These are phyloP conservation scores for Xestia sexstrigata DNA, from an alignment of 2,888 invertebrate species.

Conservation along the genomic window DNA sequence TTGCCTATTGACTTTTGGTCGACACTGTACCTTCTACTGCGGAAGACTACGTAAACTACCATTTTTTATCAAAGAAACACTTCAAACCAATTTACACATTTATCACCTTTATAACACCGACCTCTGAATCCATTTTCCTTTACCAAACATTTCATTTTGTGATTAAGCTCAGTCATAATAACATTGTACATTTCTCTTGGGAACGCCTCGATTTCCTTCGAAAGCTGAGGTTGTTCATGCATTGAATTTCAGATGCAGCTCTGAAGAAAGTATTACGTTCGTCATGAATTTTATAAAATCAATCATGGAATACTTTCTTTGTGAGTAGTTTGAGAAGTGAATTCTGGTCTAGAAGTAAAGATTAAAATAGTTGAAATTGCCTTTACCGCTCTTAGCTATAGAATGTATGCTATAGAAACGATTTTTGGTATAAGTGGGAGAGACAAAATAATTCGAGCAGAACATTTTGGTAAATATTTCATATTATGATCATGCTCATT, in stretches of 20 bases:
- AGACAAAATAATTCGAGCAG: not conserved
- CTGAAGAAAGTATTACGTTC: slow-evolving; percentile 36
- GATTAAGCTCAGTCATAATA: slow-evolving; percentile 57
- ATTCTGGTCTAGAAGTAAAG: not conserved
- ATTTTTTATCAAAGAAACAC: slow-evolving; percentile 2
- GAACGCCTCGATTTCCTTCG: slow-evolving; percentile 44
- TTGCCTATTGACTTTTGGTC: too few species aligned
- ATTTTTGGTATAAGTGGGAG: not conserved
- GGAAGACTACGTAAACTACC: not conserved
- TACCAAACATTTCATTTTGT: slow-evolving; percentile 49
- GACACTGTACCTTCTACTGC: not conserved
- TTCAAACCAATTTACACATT: slow-evolving; percentile 5
- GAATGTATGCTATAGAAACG: not conserved
- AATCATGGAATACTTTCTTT: slow-evolving; percentile 33
- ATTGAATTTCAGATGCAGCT: slow-evolving; percentile 58
- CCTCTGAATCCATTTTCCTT: slow-evolving; percentile 19
- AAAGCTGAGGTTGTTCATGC: slow-evolving; percentile 58
- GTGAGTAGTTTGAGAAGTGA: not conserved
- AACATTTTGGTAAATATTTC: not conserved
- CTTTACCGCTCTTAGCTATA: not conserved
- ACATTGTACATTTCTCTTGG: slow-evolving; percentile 53
- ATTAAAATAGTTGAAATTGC: not conserved
- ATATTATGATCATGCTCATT: too few species aligned
- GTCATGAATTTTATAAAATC: slow-evolving; percentile 59
- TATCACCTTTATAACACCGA: slow-evolving; percentile 15